phyloP scores from a whole-genome alignment of 2,797 vertebrate genomes.

The Amniataba percoides region DNA sequence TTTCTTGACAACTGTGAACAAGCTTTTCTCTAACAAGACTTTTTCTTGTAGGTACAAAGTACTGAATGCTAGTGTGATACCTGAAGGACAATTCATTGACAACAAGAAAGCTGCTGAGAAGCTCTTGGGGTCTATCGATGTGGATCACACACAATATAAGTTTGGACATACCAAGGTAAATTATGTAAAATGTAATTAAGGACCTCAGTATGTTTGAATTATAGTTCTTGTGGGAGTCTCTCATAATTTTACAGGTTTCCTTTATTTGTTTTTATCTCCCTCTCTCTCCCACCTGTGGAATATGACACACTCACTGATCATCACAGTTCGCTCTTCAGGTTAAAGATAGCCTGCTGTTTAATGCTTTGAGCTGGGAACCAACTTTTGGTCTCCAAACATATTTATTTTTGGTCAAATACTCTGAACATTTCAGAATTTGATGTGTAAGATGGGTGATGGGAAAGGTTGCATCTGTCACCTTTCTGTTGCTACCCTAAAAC shows the following conservation, averaged over 20 bases:
- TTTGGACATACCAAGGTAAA: constrained; percentile 93
- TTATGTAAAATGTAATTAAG: background rate
- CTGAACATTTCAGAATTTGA: too few species aligned
- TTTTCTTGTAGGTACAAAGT: constrained; percentile 82
- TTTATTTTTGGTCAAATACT: too few species aligned
- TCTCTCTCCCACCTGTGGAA: too few species aligned
- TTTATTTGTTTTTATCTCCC: too few species aligned
- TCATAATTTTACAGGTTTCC: too few species aligned
- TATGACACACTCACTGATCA: too few species aligned
- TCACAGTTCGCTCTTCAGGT: too few species aligned
- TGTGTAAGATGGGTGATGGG: too few species aligned
- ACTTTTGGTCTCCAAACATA: too few species aligned
- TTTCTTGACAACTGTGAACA: constrained; percentile 70
- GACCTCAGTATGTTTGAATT: background rate
- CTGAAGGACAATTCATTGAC: constrained; percentile 92
- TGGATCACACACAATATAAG: constrained; percentile 91
- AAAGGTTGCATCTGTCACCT: background rate
- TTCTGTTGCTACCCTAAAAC: too few species aligned
- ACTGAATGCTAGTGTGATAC: constrained; percentile 91
- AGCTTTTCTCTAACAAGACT: background rate
- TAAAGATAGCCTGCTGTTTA: too few species aligned
- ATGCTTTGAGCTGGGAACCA: too few species aligned
- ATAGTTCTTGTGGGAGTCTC: background rate
- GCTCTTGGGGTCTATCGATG: constrained; percentile 90
- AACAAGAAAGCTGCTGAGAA: constrained; percentile 93